Evolutionary conservation across 1,140 invertebrate species (phyloP), one percentile per base, ranked within the genome.

Genomic region (Bombus balteatus): DNA sequence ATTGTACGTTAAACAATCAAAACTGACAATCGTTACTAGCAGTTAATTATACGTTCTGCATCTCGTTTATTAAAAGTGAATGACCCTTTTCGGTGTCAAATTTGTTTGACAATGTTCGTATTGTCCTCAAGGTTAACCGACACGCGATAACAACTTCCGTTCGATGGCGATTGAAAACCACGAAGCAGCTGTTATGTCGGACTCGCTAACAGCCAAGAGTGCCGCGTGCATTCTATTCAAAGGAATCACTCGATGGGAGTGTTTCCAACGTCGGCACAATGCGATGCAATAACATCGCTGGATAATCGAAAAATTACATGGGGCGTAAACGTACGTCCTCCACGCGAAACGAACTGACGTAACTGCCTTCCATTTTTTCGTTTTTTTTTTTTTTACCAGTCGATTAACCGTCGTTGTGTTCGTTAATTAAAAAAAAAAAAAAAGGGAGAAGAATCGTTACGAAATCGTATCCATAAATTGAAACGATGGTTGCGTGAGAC

Each of bases 241-340:
- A 80, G 25, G 43, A 15, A 80, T 70, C 65, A 53, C 43, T 70
- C 47, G 32, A 76, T 43, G 41, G 6, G 72, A 18, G 74, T 57
- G 47, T 76, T 57, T 43, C 25, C 71, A 73, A 15, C 71, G 71
- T 32, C 18, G 28, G 71, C 5, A 76, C n/a, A 32, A 22, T n/a
- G 28, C 15, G 28, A 65, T 18, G 75, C 37, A 32, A 41, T 39
- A 62, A 41, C 62, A 77, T 77, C 18, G 37, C 18, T 0, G 39
- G 22, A 70, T 34, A 70, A 80, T 80, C 25, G 78, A 70, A 68
- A 53, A 80, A 77, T 59, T 77, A 59, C 53, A 76, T 12, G 47
- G 34, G 22, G 12, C 74, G 74, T 76, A 59, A 76, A 59, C 47
- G 32, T 37, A 18, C 34, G 34, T 68, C 66, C 66, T 34, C 32